These are phyloP conservation scores for Hirudo medicinalis DNA, from an alignment of 1,140 invertebrate genomes.

Conservation along the genomic window DNA sequence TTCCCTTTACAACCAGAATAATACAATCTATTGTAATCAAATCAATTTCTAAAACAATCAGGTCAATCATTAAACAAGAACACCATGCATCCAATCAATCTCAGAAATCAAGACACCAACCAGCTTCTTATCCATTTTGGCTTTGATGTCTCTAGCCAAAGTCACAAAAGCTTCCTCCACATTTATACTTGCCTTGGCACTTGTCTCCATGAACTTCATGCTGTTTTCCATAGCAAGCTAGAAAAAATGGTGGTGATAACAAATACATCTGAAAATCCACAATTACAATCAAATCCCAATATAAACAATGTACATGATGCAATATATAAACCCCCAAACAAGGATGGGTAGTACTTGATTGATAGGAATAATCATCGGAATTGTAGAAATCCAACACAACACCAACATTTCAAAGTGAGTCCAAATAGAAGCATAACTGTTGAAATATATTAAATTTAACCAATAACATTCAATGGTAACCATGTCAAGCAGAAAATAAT, in stretches of 20 bases:
- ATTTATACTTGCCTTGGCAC: conserved; percentile 93
- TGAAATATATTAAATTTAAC: not conserved
- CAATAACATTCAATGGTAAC: not conserved
- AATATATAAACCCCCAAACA: no score
- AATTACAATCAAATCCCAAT: no score
- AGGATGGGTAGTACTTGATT: no score
- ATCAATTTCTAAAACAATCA: not conserved
- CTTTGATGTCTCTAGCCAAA: conserved; percentile 69
- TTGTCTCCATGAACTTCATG: conserved; percentile 96
- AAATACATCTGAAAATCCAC: no score
- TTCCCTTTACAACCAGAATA: not conserved
- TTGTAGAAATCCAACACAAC: not conserved
- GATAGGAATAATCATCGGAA: not conserved
- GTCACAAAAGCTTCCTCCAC: conserved; percentile 82
- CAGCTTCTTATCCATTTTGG: conserved; percentile 40
- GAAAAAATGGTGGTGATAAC: conserved; percentile 29
- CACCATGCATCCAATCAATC: not conserved
- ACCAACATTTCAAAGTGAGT: not conserved
- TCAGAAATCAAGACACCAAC: conserved; percentile 24
- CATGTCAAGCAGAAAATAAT: not conserved
- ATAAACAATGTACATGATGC: no score
- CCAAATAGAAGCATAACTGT: not conserved
- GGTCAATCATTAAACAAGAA: not conserved
- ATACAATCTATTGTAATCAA: not conserved
- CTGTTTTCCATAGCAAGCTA: conserved; percentile 93